Evolutionary conservation across 2,113 vertebrate genomes (phyloP), one percentile per base, ranked within the genome.

Genomic region (Prietella phreatophila): DNA sequence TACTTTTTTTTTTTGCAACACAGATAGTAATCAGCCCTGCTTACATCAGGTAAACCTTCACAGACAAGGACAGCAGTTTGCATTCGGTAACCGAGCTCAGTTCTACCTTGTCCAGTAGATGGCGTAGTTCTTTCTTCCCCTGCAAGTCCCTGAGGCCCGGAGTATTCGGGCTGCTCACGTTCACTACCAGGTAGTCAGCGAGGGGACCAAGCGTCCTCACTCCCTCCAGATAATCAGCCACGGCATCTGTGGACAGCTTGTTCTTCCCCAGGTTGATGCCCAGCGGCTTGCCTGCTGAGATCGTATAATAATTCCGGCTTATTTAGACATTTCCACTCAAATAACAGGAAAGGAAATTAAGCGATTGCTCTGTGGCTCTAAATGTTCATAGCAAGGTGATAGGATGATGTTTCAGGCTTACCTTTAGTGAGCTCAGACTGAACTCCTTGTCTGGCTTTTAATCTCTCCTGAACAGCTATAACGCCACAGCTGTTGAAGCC

Each of bases 221-320:
- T 0, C 98, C 98, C 53, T 96, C 94, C 87, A 92, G 79, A 0
- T 97, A 99, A 94, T 99, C 98, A 1, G 95, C 93, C 42, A 91
- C 94, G 5, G 97, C 96, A 1, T 99, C 96, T 3, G 60, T 53
- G 1, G 98, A 98, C 76, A 92, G 93, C 93, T 98, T 99, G 93
- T 99, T 99, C 95, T 98, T 99, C 75, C 98, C 98, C 89, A 99
- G 94, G 91, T 99, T 99, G 93, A 99, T 92, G 90, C 98, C 98
- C 33, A 99, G 95, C 11, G 96, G 97, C 93, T 95, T 95, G 63
- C 98, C 98, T 86, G 88, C 98, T 99, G 89, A 76, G 90, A 91
- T 47, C 17, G 6, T 15, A 85, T 8, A 71, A 78, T 0, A 19
- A 73, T 22, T 15, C 42, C 1, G 10, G 0, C 17, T 20, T 33